These are phyloP conservation scores for Genyomyrus donnyi DNA, from an alignment of 2,113 vertebrate species.

Conservation along the genomic window DNA sequence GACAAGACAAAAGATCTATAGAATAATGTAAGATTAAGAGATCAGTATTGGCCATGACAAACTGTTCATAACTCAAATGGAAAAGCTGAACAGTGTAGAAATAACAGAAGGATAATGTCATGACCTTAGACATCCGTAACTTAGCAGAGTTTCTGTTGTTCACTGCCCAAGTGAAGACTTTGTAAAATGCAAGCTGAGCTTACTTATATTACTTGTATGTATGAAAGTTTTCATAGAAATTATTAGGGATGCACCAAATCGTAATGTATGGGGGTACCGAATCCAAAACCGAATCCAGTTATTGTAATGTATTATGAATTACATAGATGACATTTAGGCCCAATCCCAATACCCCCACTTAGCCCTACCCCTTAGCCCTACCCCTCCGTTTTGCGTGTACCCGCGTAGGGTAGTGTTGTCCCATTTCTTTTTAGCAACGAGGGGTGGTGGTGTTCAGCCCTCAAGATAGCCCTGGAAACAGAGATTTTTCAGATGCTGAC, in stretches of 20 bases:
- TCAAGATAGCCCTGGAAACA: too few relatives aligned
- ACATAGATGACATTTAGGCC: not conserved
- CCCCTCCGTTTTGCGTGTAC: too few relatives aligned
- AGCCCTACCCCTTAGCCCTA: too few relatives aligned
- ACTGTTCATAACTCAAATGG: not conserved
- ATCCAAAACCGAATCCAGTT: not conserved
- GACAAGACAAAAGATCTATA: not conserved
- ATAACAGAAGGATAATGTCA: not conserved
- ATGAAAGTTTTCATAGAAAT: not conserved
- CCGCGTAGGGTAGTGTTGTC: too few relatives aligned
- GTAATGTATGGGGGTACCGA: not conserved
- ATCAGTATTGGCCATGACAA: not conserved
- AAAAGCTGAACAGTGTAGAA: not conserved
- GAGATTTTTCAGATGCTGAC: too few relatives aligned
- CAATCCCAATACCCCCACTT: too few relatives aligned
- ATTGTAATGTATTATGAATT: not conserved
- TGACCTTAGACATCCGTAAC: not conserved
- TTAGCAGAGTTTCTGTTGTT: not conserved
- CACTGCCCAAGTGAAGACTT: not conserved
- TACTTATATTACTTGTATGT: not conserved
- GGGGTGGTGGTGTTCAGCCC: too few relatives aligned
- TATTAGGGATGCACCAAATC: not conserved
- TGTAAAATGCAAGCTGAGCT: not conserved
- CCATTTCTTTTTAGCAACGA: too few relatives aligned
- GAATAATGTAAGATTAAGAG: not conserved